Percentiles rank a stretch among this genome's conserved stretches.
Conservation (phyloP, 2,113 vertebrate species). For the Clinocottus analis region DNA sequence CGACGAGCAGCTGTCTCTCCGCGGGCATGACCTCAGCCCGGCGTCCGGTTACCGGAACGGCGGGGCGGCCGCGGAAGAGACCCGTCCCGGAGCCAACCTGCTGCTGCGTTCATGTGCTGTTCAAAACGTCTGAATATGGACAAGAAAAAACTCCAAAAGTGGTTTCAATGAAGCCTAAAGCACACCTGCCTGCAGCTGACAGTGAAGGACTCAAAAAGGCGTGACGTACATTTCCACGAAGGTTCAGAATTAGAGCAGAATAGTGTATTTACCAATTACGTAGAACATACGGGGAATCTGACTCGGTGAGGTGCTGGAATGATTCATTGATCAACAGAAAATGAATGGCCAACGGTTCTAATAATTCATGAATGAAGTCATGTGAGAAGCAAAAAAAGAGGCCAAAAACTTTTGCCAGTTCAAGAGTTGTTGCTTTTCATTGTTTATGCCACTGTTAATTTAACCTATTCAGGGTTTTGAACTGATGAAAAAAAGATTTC, state of each 20-base stretch:
- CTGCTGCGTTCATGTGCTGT: constrained; percentile 41
- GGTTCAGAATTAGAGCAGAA: no score
- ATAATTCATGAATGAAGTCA: not conserved
- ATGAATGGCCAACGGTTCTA: not conserved
- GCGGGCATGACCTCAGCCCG: constrained; percentile 49
- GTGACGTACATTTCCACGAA: no score
- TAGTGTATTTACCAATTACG: no score
- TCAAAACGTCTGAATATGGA: constrained; percentile 5
- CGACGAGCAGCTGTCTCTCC: constrained; percentile 68
- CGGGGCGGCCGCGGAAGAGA: not conserved
- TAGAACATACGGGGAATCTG: no score
- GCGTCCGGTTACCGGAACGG: constrained; percentile 57
- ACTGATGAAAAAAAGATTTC: not conserved
- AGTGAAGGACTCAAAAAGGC: not conserved
- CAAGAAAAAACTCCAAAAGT: not conserved
- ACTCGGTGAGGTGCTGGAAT: not conserved
- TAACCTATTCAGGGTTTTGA: not conserved
- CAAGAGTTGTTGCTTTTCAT: not conserved
- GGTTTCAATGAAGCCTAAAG: not conserved
- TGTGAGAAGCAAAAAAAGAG: not conserved
- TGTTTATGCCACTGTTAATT: no score
- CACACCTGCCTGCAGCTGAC: not conserved
- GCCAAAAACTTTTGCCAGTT: not conserved
- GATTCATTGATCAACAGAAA: not conserved
- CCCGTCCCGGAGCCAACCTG: not conserved